Base-by-base conservation (phyloP, 1,140 invertebrate genomes). In the Fopius arisanus region DNA sequence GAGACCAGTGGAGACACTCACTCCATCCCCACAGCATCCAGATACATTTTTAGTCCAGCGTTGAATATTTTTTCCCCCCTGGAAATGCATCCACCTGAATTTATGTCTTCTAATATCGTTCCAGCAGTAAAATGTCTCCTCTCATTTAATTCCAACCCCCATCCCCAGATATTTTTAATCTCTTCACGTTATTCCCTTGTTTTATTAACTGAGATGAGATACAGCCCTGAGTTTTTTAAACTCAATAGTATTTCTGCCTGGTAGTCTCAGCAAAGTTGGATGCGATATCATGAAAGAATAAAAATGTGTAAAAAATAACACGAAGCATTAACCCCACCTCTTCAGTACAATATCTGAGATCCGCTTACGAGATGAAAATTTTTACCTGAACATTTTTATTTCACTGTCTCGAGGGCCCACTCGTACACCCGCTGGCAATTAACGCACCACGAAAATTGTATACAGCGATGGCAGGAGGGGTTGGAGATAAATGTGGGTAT, bases 101-200 rank as follows among this genome's bases (percentile, higher is more conserved):
- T 69, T 69, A 69, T 69, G 41, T 33, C 48, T 69, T 69, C 43
- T 69, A 69, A 69, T 69, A 69, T 69, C 67, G 23, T 29, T 43
- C 43, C 43, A 51, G 43, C 43, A 51, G 6, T 51, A 51, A 51
- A 51, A 51, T 51, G 43, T 51, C 43, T 51, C 43, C 19, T 51
- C 43, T 51, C 43, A 51, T 51, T 51, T 51, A 51, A 51, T 51
- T 51, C 19, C 14, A 19, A 16, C n/a, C 3, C n/a, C 19, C n/a
- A 4, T 19, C 43, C 6, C 19, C 19, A 12, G 0, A 7, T 51
- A 12, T 51, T 51, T 51, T 51, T 19, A 19, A 51, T 51, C 33
- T 12, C 33, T 37, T 7, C 33, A 19, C 19, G 19, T 51, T 19
- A 51, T 16, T 51, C 19, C 19, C 19, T 14, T 51, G n/a, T 51